phyloP scores from a whole-genome alignment of 2,797 vertebrate genomes.

The Dromococcyx pavoninus region DNA sequence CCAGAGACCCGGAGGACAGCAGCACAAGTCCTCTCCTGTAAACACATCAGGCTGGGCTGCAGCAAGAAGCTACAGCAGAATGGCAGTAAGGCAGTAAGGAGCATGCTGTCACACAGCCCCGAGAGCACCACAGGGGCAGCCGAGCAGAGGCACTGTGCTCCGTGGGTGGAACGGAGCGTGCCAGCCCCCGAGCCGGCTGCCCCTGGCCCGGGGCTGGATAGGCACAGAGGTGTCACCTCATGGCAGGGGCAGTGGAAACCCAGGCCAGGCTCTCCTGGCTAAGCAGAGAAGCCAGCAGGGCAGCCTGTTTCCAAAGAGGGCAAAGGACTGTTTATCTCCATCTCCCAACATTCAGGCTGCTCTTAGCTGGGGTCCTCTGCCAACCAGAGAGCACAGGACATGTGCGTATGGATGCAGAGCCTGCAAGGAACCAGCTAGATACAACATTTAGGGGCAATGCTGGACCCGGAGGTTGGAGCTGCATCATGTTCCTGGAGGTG shows the following conservation, averaged over 20 bases:
- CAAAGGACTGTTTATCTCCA: neutral
- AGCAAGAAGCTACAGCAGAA: conserved; percentile 1
- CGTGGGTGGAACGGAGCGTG: neutral
- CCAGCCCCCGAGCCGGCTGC: neutral
- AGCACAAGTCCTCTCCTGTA: neutral
- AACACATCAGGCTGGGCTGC: neutral
- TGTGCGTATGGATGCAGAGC: neutral
- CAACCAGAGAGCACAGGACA: neutral
- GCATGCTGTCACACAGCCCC: neutral
- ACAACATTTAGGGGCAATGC: neutral
- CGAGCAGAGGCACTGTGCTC: neutral
- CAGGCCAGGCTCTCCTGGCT: fast-evolving
- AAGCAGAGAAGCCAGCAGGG: neutral
- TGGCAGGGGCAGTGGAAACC: neutral
- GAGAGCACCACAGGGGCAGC: neutral
- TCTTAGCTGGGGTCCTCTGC: neutral
- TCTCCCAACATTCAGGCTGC: neutral
- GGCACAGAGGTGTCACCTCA: neutral
- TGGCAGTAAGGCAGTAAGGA: conserved; percentile 76
- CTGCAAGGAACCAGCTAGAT: neutral
- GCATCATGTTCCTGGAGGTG: neutral
- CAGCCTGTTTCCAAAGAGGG: neutral
- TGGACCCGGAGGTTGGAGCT: neutral
- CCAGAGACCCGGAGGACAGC: neutral
- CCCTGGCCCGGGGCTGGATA: neutral